These are phyloP conservation scores for Elephantulus edwardii DNA, from an alignment of 2,113 vertebrate species.

Conservation along the genomic window DNA sequence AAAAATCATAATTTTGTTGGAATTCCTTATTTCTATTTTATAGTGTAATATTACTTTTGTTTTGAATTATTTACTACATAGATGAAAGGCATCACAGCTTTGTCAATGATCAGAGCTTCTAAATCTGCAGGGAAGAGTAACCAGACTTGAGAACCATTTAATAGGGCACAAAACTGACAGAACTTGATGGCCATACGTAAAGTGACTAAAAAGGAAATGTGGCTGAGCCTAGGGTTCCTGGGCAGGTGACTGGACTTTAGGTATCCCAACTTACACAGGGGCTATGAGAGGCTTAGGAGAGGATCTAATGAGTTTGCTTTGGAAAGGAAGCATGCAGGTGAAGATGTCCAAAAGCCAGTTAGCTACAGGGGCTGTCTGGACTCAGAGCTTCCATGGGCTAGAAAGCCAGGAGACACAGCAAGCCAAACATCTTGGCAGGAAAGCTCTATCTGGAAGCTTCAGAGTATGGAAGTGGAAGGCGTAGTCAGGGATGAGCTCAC, in stretches of 20 bases:
- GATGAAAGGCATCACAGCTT: background rate
- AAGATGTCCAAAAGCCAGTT: constrained; percentile 14
- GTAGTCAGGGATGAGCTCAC: constrained; percentile 37
- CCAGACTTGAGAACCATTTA: background rate
- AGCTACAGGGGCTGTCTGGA: background rate
- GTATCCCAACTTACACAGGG: background rate
- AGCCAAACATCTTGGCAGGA: constrained; percentile 36
- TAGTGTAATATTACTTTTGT: background rate
- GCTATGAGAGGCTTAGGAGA: background rate
- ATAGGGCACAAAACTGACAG: background rate
- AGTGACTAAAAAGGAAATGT: background rate
- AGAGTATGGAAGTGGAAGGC: background rate
- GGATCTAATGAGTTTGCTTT: constrained; percentile 1
- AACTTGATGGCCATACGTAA: background rate
- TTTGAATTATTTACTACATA: constrained; percentile 15
- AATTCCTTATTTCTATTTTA: background rate
- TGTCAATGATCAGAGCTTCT: constrained; percentile 13
- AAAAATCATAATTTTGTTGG: constrained; percentile 22
- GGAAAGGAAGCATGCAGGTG: constrained; percentile 29
- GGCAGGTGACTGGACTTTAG: background rate
- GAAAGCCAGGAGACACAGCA: constrained; percentile 3
- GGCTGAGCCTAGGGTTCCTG: background rate
- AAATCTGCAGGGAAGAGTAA: constrained; percentile 3
- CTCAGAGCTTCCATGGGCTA: background rate
- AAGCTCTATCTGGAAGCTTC: constrained; percentile 38